These are phyloP conservation scores for Sander vitreus DNA, from an alignment of 2,113 vertebrate genomes.

Conservation along the genomic window DNA sequence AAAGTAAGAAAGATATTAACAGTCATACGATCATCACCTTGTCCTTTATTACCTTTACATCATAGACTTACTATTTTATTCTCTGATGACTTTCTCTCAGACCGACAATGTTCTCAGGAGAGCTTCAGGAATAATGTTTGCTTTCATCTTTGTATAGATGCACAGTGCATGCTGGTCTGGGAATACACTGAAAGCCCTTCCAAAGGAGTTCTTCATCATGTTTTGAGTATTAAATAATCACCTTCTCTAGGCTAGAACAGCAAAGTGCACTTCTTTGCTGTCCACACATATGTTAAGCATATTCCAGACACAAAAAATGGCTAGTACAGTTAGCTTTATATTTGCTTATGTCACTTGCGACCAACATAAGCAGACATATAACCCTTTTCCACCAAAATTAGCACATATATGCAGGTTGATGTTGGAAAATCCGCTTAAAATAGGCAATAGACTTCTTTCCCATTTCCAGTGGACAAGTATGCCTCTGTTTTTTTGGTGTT, in stretches of 20 bases:
- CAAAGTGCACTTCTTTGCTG: neutral
- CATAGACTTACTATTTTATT: neutral
- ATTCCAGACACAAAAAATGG: no score
- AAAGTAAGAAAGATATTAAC: slow-evolving; percentile 18
- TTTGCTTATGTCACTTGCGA: neutral
- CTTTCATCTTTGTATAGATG: neutral
- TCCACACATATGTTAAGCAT: no score
- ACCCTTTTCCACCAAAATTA: neutral
- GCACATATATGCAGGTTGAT: no score
- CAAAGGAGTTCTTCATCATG: no score
- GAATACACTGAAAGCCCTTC: neutral
- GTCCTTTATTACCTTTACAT: neutral
- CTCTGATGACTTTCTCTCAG: neutral
- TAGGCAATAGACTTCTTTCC: no score
- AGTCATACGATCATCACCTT: neutral
- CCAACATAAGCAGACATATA: neutral
- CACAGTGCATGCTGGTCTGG: neutral
- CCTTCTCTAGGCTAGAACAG: neutral
- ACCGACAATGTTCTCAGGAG: neutral
- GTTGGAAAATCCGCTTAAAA: no score
- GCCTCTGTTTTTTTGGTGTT: no score
- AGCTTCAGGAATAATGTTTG: neutral
- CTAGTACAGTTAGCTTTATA: no score
- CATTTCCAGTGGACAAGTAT: no score
- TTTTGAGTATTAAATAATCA: neutral